Base-by-base conservation (phyloP, 1,140 invertebrate species). In the Spodoptera frugiperda region DNA sequence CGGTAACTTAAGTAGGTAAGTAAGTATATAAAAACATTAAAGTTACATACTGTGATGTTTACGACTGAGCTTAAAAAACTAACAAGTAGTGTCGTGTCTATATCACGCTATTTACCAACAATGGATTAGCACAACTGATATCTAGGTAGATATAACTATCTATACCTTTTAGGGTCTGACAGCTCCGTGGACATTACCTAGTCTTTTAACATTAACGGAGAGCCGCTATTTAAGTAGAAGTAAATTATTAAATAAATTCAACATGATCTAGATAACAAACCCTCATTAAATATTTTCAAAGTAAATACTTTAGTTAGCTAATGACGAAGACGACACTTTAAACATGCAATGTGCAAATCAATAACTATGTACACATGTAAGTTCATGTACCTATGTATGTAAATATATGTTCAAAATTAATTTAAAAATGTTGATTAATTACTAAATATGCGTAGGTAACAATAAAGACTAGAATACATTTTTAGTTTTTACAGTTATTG, bases 401-500 rank as follows among this genome's bases (percentile, higher is more conserved):
- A 84, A 84, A 80, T 86, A 84, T 84, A 88, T 83, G 82, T 86
- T 89, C 82, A 88, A 93, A 92, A 91, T 87, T 92, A 91, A 89
- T 87, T 87, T 90, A 78, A 91, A 90, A 91, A 93, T 87, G 89
- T 91, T 89, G 86, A 92, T 93, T 93, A 91, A 88, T 91, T 89
- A 91, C 92, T 93, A 92, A 92, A 93, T 93, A 93, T 90, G 90
- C 86, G 86, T 92, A 77, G 75, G 65, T 80, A 93, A 93, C 90
- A 93, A 92, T 93, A 91, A 92, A 91, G 91, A 94, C 92, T 94
- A 94, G 92, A 93, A 92, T 92, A 93, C 87, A 91, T 91, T 90
- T 85, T 92, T 91, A 89, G 82, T 82, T 89, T 80, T 89, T 88
- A 92, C 92, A 93, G 92, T 93, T 94, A 94, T 94, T 94, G 91